These are phyloP conservation scores for Orgyia antiqua DNA, from an alignment of 2,888 invertebrate species.

Conservation along the genomic window DNA sequence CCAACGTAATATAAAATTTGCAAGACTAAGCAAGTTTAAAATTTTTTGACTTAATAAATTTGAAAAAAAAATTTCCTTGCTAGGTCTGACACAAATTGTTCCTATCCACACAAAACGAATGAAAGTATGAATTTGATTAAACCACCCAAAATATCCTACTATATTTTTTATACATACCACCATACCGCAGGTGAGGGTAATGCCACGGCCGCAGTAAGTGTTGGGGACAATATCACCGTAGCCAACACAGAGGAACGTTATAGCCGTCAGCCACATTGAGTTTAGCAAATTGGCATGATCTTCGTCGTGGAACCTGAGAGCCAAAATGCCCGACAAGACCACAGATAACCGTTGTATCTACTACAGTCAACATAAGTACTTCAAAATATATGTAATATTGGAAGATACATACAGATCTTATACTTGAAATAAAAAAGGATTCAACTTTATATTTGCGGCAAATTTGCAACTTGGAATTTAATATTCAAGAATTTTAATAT, in stretches of 20 bases:
- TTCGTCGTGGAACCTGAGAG: slow-evolving; percentile 96
- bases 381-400: slow-evolving; percentile 8
- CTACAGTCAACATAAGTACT: slow-evolving; percentile 25
- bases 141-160: slow-evolving; percentile 58
- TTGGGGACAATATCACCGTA: slow-evolving; percentile 99
- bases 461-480: slow-evolving; percentile 10
- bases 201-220: slow-evolving; percentile 99
- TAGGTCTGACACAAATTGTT: slow-evolving; percentile 37
- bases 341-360: slow-evolving; percentile 61
- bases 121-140: slow-evolving; percentile 31
- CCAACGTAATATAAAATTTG: slow-evolving; percentile 42
- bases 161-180: slow-evolving; percentile 89
- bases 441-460: slow-evolving; percentile 20
- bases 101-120: slow-evolving; percentile 31
- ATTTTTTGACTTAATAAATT: slow-evolving; percentile 6
- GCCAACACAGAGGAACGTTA: slow-evolving; percentile 99
- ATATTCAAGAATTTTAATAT: slow-evolving; percentile 4
- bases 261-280: slow-evolving; percentile 99
- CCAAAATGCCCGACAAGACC: slow-evolving; percentile 77
- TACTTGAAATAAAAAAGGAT: slow-evolving; percentile 12
- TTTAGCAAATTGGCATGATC: slow-evolving; percentile 99
- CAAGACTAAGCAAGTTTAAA: slow-evolving; percentile 56
- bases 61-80: slow-evolving; percentile 39
- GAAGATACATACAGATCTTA: slow-evolving; percentile 4
- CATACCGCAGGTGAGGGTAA: slow-evolving; percentile 99